Evolutionary conservation across 1,140 invertebrate species (phyloP), one percentile per base, ranked within the genome.

Genomic region (Danaus plexippus): DNA sequence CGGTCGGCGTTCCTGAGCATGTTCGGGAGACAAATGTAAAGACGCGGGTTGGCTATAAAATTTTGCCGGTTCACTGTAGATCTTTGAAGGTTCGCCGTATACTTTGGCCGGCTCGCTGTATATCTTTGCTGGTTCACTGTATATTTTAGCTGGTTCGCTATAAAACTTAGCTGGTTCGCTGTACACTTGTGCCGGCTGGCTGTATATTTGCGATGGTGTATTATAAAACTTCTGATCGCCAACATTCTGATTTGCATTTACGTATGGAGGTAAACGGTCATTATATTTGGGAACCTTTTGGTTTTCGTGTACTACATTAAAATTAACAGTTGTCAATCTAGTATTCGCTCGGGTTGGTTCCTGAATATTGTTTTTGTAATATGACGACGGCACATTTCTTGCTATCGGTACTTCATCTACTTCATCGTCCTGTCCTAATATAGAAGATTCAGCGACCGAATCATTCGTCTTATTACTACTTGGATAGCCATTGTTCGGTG

Each of bases 51-150:
- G 87, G 1, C 89, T 88, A 64, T 92, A 93, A 9, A 91, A 85
- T 66, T 91, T 91, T 18, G 89, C 90, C n/a, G 91, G 91, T 63
- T 91, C 88, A 2, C 89, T 88, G 65, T 93, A 93, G 2, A 92
- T 83, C 64, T 91, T 91, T 0, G 90, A 78, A 1, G 90, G 90
- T 69, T 90, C 89, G 0, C 89, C 87, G 63, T 92, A 92, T 8
- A 91, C 75, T 75, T 91, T 91, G 4, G 90, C 87, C 2, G 91
- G 90, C 75, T 91, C 89, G 15, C 90, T 88, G 61, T 92, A 92
- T 15, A 92, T 77, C 74, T 92, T 92, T 13, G 89, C 89, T 5
- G 91, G 91, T 61, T 91, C 89, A 4, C 89, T 88, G 60, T 93
- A 93, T 1, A 92, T 81, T 69, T 91, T 91, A 0, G 90, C 85